Conservation (phyloP, 2,797 vertebrate species). For the Crocodylus rhombifer region DNA sequence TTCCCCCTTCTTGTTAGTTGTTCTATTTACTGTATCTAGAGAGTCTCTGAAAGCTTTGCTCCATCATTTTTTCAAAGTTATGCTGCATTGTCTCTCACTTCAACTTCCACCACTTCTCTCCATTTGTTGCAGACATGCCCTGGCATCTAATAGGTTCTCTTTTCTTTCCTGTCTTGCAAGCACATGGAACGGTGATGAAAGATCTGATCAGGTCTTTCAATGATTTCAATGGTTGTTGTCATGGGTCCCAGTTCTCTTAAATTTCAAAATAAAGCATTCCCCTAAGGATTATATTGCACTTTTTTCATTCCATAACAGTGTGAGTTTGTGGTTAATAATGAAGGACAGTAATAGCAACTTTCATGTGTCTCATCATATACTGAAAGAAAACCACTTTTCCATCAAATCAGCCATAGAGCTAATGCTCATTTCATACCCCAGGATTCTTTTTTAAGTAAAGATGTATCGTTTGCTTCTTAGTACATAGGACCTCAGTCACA, state of each 20-base stretch:
- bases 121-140: not conserved
- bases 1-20: not conserved
- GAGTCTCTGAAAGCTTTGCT: not conserved
- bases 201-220: not conserved
- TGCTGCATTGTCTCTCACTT: not conserved
- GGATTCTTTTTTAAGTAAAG: not conserved
- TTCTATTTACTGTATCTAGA: not conserved
- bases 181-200: not conserved
- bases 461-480: not conserved
- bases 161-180: not conserved
- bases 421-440: not conserved
- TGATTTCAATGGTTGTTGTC: not conserved
- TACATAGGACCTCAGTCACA: not conserved
- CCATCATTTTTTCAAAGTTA: not conserved
- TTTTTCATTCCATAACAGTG: not conserved
- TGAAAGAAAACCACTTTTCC: not conserved
- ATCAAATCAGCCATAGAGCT: not conserved
- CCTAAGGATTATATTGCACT: not conserved
- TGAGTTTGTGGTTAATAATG: not conserved
- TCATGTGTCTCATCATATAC: not conserved
- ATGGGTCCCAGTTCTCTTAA: not conserved
- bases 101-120: not conserved
- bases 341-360: not conserved
- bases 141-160: not conserved
- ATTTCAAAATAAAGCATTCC: not conserved